phyloP scores from a whole-genome alignment of 2,888 invertebrate genomes.

The Cepaea hortensis region DNA sequence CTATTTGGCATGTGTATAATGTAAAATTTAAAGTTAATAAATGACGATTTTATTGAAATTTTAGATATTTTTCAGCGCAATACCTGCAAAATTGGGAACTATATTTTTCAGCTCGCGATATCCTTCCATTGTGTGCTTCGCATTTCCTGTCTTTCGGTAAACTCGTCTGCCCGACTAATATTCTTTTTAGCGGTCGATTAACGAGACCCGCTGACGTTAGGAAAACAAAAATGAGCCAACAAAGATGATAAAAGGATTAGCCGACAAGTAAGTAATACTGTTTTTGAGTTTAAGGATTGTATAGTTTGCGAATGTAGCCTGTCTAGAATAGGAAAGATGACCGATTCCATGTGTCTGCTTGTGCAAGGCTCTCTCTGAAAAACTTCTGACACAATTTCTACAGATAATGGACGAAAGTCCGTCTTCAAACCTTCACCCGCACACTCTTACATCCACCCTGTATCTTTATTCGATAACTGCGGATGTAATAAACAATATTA shows the following conservation, averaged over 20 bases:
- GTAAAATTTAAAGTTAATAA: too few species aligned
- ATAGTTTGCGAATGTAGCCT: conserved; percentile 38
- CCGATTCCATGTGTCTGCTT: conserved; percentile 37
- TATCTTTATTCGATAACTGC: too few species aligned
- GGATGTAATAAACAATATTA: neutral
- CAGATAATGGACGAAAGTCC: conserved; percentile 26
- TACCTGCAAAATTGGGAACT: conserved; percentile 39
- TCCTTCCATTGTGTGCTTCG: conserved; percentile 54
- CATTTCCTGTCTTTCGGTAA: conserved; percentile 57
- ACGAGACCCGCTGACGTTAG: conserved; percentile 32
- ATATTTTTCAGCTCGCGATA: conserved; percentile 43
- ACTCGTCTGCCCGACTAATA: conserved; percentile 44
- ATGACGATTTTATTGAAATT: neutral
- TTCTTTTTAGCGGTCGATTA: conserved; percentile 46
- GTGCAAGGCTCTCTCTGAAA: conserved; percentile 29
- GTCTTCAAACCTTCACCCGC: neutral
- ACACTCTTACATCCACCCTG: too few species aligned
- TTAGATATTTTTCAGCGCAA: neutral
- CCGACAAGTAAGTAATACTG: conserved; percentile 64
- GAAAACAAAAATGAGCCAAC: conserved; percentile 51
- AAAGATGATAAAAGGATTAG: conserved; percentile 68
- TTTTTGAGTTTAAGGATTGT: conserved; percentile 10
- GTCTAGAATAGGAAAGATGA: conserved; percentile 54
- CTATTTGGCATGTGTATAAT: neutral
- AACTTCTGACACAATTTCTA: conserved; percentile 27